Percentiles rank a stretch among this genome's conserved stretches.
Conservation (phyloP, 2,797 vertebrate genomes). For the Benthosema pterotum region DNA sequence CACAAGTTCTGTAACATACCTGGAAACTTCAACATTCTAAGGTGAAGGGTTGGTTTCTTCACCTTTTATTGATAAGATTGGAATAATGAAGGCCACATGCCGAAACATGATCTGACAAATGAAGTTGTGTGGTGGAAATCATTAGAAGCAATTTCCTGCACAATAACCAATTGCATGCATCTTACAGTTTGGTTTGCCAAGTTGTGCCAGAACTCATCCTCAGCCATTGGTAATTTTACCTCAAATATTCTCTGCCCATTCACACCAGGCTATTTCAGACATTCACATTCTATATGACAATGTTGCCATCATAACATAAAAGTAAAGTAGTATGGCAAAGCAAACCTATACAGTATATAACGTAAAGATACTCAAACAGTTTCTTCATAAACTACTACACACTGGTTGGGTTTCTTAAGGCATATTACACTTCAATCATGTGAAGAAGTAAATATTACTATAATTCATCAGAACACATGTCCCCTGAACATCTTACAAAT, state of each 20-base stretch:
- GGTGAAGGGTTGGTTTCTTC: neutral
- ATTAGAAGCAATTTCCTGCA: no score
- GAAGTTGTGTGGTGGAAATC: no score
- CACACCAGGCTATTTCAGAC: neutral
- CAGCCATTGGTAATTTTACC: no score
- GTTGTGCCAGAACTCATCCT: no score
- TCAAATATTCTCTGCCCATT: no score
- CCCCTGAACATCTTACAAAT: slow-evolving; percentile 2
- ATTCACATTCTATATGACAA: slow-evolving; percentile 15
- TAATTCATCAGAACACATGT: neutral
- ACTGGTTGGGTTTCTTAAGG: slow-evolving; percentile 66
- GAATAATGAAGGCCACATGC: no score
- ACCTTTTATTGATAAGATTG: neutral
- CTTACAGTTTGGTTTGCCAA: no score
- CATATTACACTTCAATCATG: slow-evolving; percentile 35
- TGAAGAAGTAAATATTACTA: slow-evolving; percentile 17
- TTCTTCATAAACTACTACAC: slow-evolving; percentile 31
- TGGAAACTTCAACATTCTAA: neutral
- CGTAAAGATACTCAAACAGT: slow-evolving; percentile 14
- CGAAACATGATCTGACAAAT: no score
- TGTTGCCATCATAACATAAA: slow-evolving; percentile 22
- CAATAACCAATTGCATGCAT: no score
- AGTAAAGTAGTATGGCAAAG: neutral
- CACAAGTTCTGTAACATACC: neutral
- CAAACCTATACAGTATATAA: slow-evolving; percentile 1